These are phyloP conservation scores for Ricordea florida DNA, from an alignment of 92 coral and sea anemone genomes.

Conservation along the genomic window DNA sequence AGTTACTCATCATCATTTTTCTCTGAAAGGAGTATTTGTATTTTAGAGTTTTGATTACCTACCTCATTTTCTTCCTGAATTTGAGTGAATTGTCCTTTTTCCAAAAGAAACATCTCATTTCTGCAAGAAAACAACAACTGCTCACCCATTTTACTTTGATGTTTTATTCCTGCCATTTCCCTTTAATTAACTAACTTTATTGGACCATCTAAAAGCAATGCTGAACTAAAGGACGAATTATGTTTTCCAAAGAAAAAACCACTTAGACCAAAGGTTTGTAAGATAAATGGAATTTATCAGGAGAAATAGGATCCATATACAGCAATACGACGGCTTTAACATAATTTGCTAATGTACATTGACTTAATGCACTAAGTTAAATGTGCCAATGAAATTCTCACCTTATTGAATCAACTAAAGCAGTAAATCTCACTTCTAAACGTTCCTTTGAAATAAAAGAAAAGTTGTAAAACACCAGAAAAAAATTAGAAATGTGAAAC, in stretches of 20 bases:
- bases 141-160: background rate
- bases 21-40: no score
- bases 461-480: background rate
- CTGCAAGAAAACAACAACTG: constrained; percentile 28
- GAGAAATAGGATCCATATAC: no score
- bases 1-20: no score
- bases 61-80: constrained; percentile 91
- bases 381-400: no score
- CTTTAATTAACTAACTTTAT: background rate
- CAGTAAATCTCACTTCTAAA: constrained; percentile 81
- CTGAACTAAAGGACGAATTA: no score
- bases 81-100: constrained; percentile 88
- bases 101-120: constrained; percentile 95
- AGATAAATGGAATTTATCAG: no score
- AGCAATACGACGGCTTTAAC: no score
- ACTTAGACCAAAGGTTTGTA: background rate
- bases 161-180: background rate
- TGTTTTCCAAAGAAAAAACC: no score
- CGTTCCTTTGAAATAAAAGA: constrained; percentile 65
- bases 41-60: no score
- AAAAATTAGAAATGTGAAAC: background rate
- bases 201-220: background rate
- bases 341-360: no score
- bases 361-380: no score
- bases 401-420: constrained; percentile 86